Evolutionary conservation across 2,113 vertebrate genomes (phyloP), one percentile per base, ranked within the genome.

Genomic region (Naja naja): DNA sequence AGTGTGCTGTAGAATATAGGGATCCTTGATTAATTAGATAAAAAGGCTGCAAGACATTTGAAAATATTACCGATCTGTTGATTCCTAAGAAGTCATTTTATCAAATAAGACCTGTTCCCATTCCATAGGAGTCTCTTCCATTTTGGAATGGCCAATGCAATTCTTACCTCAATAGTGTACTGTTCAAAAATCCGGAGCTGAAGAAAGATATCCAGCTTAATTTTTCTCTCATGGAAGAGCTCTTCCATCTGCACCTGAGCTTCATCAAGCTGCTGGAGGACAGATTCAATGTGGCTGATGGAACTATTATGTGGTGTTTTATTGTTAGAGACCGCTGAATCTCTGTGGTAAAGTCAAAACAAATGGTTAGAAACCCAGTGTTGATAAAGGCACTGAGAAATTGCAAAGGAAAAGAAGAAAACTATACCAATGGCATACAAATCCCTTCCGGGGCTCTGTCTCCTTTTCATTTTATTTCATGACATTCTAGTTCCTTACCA

Each of bases 171-270:
- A 5, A 99, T 99, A 30, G 99, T 99, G 90, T 99, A 99, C 96
- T 99, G 99, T 94, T 99, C 99, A 94, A 99, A 99, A 96, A 99
- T 99, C 89, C 99, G 98, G 10, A 99, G 97, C 96, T 99, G 99
- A 87, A 99, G 98, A 94, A 99, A 99, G 96, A 99, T 99, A 96
- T 99, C 99, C 96, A 99, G 98, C 95, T 99, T 99, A 95, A 99
- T 99, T 96, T 99, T 99, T 92, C 99, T 98, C 91, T 99, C 99
- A 0, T 99, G 99, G 95, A 99, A 99, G 54, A 99, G 98, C 90
- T 99, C 99, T 96, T 99, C 99, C 99, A 99, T 99, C 98, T 99
- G 99, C 64, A 98, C 98, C 96, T 99, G 99, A 16, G 99, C 99
- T 94, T 99, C 99, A 2, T 99, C 99, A 23, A 99, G 98, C 96